Base-by-base conservation (phyloP, 2,888 invertebrate species). In the Leptura quadrifasciata region DNA sequence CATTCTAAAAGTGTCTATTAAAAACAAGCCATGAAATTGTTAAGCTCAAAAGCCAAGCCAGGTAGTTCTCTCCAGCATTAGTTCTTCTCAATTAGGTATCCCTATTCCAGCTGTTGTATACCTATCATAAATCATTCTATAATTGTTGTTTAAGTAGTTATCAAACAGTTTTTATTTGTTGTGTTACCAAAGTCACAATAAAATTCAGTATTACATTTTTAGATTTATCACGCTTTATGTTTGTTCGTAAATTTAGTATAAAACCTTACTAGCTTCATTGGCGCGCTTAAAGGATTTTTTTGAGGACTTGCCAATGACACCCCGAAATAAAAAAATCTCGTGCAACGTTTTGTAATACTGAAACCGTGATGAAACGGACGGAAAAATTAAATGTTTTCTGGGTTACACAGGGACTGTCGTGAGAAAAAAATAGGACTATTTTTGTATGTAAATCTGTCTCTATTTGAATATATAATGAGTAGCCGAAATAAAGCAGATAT, bases 121-220 rank as follows among this genome's bases (percentile, higher is more conserved):
- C 76, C 77, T 76, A 57, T 63, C 76, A 80, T 80, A 80, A 80
- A 80, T 80, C 80, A 80, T 78, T 65, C 65, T 67, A 52, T 80
- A 79, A 78, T 77, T 72, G 79, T 74, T 75, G 79, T 79, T 78
- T 78, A 78, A 77, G 71, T 73, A 78, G 72, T 76, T 78, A 79
- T 77, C 78, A 80, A 75, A 78, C 74, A 69, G 76, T 74, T 78
- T 74, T 77, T 77, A 69, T 76, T 73, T 80, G 68, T 75, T 68
- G 75, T 75, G 78, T 74, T 80, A 78, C 75, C 61, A 76, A 67
- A 80, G 77, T 79, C 77, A 77, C 69, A 79, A 79, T 76, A 77
- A 75, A 70, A 77, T 65, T 24, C 58, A 57, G 54, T 27, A 24
- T 67, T 65, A 75, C 52, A 57, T 5, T 55, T 65, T 54, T 21